Base-by-base conservation (phyloP, 1,140 invertebrate genomes). In the Drosophila arizonae region DNA sequence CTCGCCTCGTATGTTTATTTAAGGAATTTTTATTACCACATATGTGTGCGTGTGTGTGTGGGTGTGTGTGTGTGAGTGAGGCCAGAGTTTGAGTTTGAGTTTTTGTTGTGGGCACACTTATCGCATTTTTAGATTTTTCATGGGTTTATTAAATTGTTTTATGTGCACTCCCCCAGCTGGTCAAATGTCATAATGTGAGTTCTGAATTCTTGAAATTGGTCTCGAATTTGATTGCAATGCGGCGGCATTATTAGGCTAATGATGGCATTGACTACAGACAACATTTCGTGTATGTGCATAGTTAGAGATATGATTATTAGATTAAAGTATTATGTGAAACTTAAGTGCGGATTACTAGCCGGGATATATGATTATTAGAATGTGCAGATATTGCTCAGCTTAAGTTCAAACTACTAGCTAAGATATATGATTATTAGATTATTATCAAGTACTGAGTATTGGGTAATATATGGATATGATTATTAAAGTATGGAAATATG, bases 61-160 rank as follows among this genome's bases (percentile, higher is more conserved):
- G 15, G 50, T 54, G 41, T 9, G 15, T 17, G 43, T 15, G 60
- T 36, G 55, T 11, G 51, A 11, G 50, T 54, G 41, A 11, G 46
- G 50, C 9, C 21, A 24, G 10, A 56, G 51, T 50, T 55, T 8
- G 10, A 51, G 69, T 61, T 68, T 30, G 28, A 36, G 54, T 51
- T 46, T 11, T 15, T 43, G 41, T 63, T 57, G 11, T 55, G 41
- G 45, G 48, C 63, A 61, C 55, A 72, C 66, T 78, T 87, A 87
- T 87, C 84, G 79, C 78, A 79, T 82, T 87, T 81, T 74, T 64
- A 39, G 79, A 82, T 82, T 88, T 88, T 87, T 79, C 84, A 87
- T 88, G 79, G 84, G 84, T 82, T 87, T 87, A 87, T 87, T 82
- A 82, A 79, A 82, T 79, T 74, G 77, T 87, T 88, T 64, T 58